A percentile compares a stretch with the other conserved stretches of the same genome.
These are phyloP conservation scores for Pandemis corylana DNA, from an alignment of 2,888 invertebrate species.

Conservation along the genomic window DNA sequence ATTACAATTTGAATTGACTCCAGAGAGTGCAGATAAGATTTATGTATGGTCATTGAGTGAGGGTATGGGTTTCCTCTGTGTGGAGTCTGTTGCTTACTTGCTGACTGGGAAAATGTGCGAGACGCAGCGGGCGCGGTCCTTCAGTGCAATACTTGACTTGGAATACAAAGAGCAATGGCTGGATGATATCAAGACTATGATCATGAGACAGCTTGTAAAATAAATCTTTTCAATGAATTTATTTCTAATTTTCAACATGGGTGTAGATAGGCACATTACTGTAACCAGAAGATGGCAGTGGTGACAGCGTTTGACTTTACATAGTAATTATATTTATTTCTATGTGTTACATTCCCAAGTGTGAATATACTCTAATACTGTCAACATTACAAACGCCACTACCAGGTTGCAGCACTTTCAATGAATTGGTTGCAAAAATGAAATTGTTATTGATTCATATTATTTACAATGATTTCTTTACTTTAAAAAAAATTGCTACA, in stretches of 20 bases:
- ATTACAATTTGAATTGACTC: constrained; percentile 79
- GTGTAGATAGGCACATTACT: background rate
- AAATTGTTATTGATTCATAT: background rate
- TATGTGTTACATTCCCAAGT: background rate
- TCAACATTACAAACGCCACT: background rate
- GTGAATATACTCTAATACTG: background rate
- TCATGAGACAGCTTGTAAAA: constrained; percentile 72
- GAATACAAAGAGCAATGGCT: constrained; percentile 83
- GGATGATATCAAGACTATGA: constrained; percentile 82
- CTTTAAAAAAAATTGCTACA: background rate
- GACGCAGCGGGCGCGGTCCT: constrained; percentile 71
- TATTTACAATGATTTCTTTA: background rate
- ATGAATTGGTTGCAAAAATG: background rate
- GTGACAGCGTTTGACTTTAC: background rate
- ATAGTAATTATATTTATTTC: background rate
- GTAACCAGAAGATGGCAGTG: background rate
- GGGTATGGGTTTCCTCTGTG: constrained; percentile 85
- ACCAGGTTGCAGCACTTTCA: background rate
- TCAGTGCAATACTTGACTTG: constrained; percentile 77
- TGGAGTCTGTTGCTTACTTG: constrained; percentile 85
- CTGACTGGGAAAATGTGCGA: constrained; percentile 81
- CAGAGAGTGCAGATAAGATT: constrained; percentile 81
- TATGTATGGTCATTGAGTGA: constrained; percentile 86
- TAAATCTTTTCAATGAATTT: constrained; percentile 44
- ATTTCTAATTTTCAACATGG: background rate